phyloP scores from a whole-genome alignment of 2,888 invertebrate genomes.

The Gymnoscelis rufifasciata region DNA sequence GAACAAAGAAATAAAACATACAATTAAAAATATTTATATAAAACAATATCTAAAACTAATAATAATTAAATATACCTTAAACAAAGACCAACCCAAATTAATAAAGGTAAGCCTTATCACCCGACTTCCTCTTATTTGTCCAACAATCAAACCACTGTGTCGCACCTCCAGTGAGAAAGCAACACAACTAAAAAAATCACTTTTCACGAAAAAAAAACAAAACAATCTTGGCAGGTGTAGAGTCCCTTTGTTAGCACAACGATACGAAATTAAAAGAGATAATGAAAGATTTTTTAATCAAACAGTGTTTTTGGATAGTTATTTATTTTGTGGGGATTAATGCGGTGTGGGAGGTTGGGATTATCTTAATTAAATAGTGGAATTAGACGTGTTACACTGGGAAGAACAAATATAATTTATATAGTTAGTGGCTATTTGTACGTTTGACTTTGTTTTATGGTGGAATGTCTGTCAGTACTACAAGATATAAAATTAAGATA shows the following conservation, averaged over 20 bases:
- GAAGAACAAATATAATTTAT: constrained; percentile 8
- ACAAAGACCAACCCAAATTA: constrained; percentile 25
- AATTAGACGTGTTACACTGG: constrained; percentile 4
- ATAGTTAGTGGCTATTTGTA: neutral
- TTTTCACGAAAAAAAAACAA: constrained; percentile 28
- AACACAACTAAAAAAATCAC: constrained; percentile 30
- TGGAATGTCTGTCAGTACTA: too few species aligned
- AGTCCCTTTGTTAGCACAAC: constrained; percentile 40
- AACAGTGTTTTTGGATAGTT: constrained; percentile 36
- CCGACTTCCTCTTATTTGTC: constrained; percentile 47
- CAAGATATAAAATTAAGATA: too few species aligned
- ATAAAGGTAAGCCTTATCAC: constrained; percentile 31
- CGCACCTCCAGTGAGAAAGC: constrained; percentile 18
- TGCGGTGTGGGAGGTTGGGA: constrained; percentile 33
- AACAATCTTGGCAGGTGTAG: constrained; percentile 39
- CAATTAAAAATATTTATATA: too few species aligned
- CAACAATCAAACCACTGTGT: constrained; percentile 34
- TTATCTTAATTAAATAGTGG: constrained; percentile 17
- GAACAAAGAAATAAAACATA: too few species aligned
- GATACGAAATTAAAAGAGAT: constrained; percentile 56
- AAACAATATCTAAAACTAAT: too few species aligned
- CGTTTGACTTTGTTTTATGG: neutral
- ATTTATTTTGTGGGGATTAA: constrained; percentile 30
- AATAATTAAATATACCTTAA: too few species aligned
- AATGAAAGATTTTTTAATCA: constrained; percentile 46